phyloP scores from a whole-genome alignment of 2,797 vertebrate species.

The Ambastaia sidthimunki region DNA sequence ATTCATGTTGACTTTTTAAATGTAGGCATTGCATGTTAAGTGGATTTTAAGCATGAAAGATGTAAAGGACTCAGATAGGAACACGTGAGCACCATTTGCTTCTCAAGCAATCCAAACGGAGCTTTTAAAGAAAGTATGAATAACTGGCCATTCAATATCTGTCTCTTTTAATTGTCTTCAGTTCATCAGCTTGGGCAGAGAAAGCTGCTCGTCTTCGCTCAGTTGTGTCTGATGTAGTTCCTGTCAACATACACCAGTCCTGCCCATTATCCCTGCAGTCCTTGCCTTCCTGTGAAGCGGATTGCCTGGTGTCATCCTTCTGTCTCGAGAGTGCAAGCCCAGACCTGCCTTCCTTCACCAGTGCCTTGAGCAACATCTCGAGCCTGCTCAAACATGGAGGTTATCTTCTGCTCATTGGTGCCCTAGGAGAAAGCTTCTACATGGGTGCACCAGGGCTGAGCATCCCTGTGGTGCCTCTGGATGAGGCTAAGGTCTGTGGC shows the following conservation, averaged over 20 bases:
- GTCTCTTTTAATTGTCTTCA: constrained; percentile 46
- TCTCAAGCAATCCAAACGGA: background rate
- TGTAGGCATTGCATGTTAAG: background rate
- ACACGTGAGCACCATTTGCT: background rate
- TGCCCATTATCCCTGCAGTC: constrained; percentile 76
- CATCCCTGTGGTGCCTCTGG: constrained; percentile 85
- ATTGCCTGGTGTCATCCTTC: constrained; percentile 91
- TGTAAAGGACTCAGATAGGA: no score
- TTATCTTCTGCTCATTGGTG: constrained; percentile 88
- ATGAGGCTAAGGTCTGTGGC: constrained; percentile 79
- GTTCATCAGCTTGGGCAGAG: constrained; percentile 84
- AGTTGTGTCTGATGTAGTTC: constrained; percentile 82
- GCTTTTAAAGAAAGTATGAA: background rate
- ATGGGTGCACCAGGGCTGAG: constrained; percentile 82
- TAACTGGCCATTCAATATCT: background rate
- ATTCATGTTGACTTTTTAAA: no score
- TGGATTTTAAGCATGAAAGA: no score
- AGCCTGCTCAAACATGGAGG: constrained; percentile 83
- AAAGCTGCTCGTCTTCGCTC: constrained; percentile 84
- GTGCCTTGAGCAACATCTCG: constrained; percentile 82
- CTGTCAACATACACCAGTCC: constrained; percentile 84
- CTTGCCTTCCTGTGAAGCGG: constrained; percentile 73
- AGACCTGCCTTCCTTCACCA: constrained; percentile 79
- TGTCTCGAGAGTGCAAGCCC: constrained; percentile 93
- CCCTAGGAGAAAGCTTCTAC: constrained; percentile 91